Base-by-base conservation (phyloP, 2,113 vertebrate species). In the Pterocles orientalis region DNA sequence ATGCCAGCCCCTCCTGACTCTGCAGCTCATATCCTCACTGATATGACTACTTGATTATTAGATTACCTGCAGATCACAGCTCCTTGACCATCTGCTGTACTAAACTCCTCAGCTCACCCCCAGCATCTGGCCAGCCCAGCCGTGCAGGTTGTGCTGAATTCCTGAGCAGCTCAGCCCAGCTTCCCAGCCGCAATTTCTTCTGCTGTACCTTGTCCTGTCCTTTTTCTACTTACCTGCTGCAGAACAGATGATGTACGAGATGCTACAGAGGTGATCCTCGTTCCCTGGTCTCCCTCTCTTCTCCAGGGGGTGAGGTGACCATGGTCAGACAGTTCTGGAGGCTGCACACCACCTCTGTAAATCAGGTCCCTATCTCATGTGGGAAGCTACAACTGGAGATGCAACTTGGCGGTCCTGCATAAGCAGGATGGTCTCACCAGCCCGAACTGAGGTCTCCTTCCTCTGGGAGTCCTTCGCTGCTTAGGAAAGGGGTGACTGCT, bases 81-180 rank as follows among this genome's bases (percentile, higher is more conserved):
- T 91, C 83, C 95, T 97, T 92, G 93, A 82, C 93, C 96, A 95
- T 96, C 96, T 95, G 94, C 91, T 91, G 3, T 18, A 26, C 4
- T 14, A 86, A 91, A 39, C 83, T 94, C 56, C 56, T 94, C 80
- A 48, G 72, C 65, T 89, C 89, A 51, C 43, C 34, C 56, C 61
- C 72, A 60, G 86, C 95, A 87, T 78, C 93, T 95, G 95, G 75
- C 86, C 68, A 62, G 79, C 76, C 81, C 6, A 13, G 33, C 89
- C 6, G 0, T n/a, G 88, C 80, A 48, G 83, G 10, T 69, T 24
- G 29, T 43, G 43, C 84, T 86, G 86, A 68, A 78, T 89, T 87
- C 70, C 86, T 91, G 89, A 91, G 89, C 61, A 48, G 51, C 23
- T 89, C 85, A 60, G 51, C 47, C 80, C 56, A 26, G 68, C 47